Evolutionary conservation across 2,888 invertebrate species (phyloP).

Genomic region (Folsomia candida): DNA sequence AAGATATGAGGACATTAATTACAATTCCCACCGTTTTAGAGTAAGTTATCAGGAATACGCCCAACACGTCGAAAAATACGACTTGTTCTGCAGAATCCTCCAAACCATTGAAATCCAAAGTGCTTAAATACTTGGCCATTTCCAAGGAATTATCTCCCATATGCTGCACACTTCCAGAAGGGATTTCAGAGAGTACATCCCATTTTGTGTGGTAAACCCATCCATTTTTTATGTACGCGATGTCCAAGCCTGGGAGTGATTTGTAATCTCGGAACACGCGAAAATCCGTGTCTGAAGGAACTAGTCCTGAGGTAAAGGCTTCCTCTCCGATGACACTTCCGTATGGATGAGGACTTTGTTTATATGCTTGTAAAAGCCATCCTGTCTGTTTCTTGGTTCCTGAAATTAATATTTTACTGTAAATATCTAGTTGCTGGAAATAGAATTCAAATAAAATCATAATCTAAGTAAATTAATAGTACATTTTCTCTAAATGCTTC

Average conservation of each 20-base stretch:
- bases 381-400: conserved; percentile 2
- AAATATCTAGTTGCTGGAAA: too few relatives aligned
- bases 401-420: too few relatives aligned
- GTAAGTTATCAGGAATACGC: conserved; percentile 43
- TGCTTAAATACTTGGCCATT: conserved; percentile 30
- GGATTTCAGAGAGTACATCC: conserved; percentile 70
- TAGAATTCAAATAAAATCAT: too few relatives aligned
- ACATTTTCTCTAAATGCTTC: too few relatives aligned
- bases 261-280: conserved; percentile 62
- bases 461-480: too few relatives aligned
- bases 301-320: conserved; percentile 81
- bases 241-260: conserved; percentile 66
- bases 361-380: conserved; percentile 61
- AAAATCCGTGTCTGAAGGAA: conserved; percentile 92
- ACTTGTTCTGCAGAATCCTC: conserved; percentile 37
- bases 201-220: conserved; percentile 65
- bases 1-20: conserved; percentile 37
- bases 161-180: conserved; percentile 59
- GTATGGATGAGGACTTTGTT: conserved; percentile 76
- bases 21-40: conserved; percentile 41
- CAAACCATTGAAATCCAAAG: conserved; percentile 35
- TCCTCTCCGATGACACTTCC: conserved; percentile 82
- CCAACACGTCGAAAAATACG: conserved; percentile 48
- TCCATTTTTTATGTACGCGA: conserved; percentile 88
- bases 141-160: conserved; percentile 43